Base-by-base conservation (phyloP, 2,797 vertebrate species). In the Rhinella marina region DNA sequence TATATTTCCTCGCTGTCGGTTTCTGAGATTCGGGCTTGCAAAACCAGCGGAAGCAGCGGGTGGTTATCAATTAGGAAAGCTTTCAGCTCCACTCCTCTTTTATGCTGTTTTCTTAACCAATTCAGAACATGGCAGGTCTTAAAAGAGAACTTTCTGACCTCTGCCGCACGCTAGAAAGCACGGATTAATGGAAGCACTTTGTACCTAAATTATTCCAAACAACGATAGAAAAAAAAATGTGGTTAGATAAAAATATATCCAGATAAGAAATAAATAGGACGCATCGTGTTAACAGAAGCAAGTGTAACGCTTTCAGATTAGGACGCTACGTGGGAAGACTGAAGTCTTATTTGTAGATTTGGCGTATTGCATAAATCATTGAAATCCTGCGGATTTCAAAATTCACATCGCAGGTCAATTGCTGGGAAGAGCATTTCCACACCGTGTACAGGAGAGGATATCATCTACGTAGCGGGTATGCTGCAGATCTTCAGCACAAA, bases 61-160 rank as follows among this genome's bases (percentile, higher is more conserved):
- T 41, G 87, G 78, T 50, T 88, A 82, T 85, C 87, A 88, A 81
- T 88, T 88, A 85, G 59, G 76, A 75, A 76, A 75, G 77, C 59
- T 88, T 81, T 81, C 61, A 82, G 84, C 78, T 48, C 2, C 64
- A 68, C 73, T 70, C 61, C 62, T 61, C 82, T 84, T 70, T 75
- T 23, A 50, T 88, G 48, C 62, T 72, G 73, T 54, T 84, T 88
- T 70, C 29, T 59, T 88, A 82, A 88, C 84, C 70, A 59, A 86
- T 82, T 82, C 70, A 52, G 21, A 82, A 61, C 88, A 82, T 59
- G 61, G 66, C 61, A 61, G 61, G 68, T 81, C 68, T 88, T 81
- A 41, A 75, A 88, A 85, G 57, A 50, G 23, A 52, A 85, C 52
- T 75, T 29, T 8, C 82, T 85, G 54, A 81, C 86, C 86, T 85